phyloP scores from a whole-genome alignment of 1,140 invertebrate species.

The Tetramorium parvispinum region DNA sequence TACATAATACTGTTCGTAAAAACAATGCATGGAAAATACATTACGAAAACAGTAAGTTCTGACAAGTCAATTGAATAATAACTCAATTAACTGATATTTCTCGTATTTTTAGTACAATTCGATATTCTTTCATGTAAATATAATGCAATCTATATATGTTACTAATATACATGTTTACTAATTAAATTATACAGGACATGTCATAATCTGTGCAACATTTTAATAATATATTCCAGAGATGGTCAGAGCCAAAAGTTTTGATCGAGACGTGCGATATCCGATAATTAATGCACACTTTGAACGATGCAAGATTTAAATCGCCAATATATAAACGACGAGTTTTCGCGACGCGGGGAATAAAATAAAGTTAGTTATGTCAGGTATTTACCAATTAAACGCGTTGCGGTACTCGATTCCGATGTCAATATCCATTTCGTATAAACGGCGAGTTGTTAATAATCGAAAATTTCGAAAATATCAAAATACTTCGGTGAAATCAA shows the following conservation, averaged over 20 bases:
- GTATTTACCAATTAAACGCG: not conserved
- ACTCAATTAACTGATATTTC: not conserved
- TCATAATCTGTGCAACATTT: not conserved
- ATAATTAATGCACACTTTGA: not conserved
- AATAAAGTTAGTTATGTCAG: not conserved
- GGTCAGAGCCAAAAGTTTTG: not conserved
- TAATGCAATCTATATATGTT: not conserved
- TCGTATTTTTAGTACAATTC: not conserved
- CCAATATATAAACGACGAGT: not conserved
- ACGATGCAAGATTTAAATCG: not conserved
- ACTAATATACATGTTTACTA: not conserved
- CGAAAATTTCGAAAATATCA: not conserved
- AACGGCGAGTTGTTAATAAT: not conserved
- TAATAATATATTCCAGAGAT: not conserved
- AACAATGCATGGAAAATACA: slow-evolving; percentile 18
- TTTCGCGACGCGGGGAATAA: not conserved
- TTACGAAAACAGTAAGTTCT: not conserved
- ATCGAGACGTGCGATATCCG: not conserved
- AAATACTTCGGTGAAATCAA: not conserved
- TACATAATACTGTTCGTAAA: not conserved
- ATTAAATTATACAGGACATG: not conserved
- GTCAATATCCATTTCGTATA: not conserved
- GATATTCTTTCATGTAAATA: slow-evolving; percentile 14
- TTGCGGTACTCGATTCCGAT: not conserved
- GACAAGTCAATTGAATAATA: slow-evolving; percentile 16